Percentiles rank a stretch among this genome's conserved stretches.
Conservation (phyloP, 1,140 invertebrate genomes). For the Drosophila jambulina region DNA sequence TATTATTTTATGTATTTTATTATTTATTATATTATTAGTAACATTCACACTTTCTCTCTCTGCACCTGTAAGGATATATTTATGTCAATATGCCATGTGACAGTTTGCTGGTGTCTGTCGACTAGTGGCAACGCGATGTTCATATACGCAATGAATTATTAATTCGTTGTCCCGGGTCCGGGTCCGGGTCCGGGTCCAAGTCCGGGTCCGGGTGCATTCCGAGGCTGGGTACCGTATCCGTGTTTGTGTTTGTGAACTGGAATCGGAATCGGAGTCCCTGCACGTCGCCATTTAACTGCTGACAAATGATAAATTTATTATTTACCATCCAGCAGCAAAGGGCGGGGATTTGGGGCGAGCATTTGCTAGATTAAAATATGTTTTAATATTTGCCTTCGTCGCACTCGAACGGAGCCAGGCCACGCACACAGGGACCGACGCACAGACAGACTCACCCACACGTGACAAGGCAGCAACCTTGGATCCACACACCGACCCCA, state of each 20-base stretch:
- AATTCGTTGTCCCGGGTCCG: conserved; percentile 70
- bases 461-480: conserved; percentile 49
- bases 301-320: conserved; percentile 84
- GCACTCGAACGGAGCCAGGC: conserved; percentile 31
- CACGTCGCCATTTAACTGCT: conserved; percentile 76
- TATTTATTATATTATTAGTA: not conserved
- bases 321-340: conserved; percentile 63
- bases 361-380: conserved; percentile 83
- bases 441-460: conserved; percentile 14
- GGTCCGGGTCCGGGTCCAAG: conserved; percentile 10
- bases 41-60: not conserved
- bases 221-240: conserved; percentile 25
- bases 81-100: conserved; percentile 72
- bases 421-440: not conserved
- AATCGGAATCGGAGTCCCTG: conserved; percentile 35
- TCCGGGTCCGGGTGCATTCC: conserved; percentile 15
- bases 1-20: not conserved
- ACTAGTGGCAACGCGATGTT: conserved; percentile 66
- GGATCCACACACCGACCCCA: not conserved
- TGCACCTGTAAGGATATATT: conserved; percentile 20
- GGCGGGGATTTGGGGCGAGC: conserved; percentile 16
- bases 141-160: conserved; percentile 83
- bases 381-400: conserved; percentile 81
- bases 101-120: conserved; percentile 67
- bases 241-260: conserved; percentile 45